These are phyloP conservation scores for Mycteria americana DNA, from an alignment of 2,797 vertebrate genomes.

Conservation along the genomic window DNA sequence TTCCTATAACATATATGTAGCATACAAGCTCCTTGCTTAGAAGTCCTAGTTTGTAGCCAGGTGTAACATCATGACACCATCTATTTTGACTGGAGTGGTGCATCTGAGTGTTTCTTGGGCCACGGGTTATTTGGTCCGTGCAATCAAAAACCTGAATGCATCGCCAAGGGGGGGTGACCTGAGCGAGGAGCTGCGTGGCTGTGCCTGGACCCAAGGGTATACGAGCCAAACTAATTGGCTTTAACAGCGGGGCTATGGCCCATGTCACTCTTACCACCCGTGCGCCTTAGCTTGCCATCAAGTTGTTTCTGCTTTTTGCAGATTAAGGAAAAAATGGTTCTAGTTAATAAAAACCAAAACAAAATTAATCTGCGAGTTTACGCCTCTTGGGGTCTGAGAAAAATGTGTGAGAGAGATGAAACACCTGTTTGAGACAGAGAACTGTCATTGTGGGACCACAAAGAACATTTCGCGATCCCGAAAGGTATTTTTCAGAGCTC, in stretches of 20 bases:
- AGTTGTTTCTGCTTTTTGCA: neutral
- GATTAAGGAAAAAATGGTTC: neutral
- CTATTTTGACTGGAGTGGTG: neutral
- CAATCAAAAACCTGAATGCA: neutral
- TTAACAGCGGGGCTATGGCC: neutral
- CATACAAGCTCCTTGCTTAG: neutral
- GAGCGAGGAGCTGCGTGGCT: fast-evolving
- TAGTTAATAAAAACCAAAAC: conserved; percentile 47
- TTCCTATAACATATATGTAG: neutral
- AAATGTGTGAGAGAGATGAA: conserved; percentile 40
- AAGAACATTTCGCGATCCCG: conserved; percentile 17
- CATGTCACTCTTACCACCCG: neutral
- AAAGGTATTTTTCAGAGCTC: conserved; percentile 46
- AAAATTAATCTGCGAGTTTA: conserved; percentile 28
- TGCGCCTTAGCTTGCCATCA: neutral
- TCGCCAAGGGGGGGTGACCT: neutral
- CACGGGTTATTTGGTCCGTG: neutral
- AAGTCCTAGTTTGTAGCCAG: neutral
- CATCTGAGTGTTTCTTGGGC: neutral
- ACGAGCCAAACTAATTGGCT: neutral
- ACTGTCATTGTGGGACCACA: conserved; percentile 34
- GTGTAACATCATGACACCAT: neutral
- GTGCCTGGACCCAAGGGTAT: neutral
- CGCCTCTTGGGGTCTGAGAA: conserved; percentile 14
- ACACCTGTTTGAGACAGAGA: conserved; percentile 62